Conservation (phyloP, 2,888 invertebrate genomes). For the Aphrophora alni region DNA sequence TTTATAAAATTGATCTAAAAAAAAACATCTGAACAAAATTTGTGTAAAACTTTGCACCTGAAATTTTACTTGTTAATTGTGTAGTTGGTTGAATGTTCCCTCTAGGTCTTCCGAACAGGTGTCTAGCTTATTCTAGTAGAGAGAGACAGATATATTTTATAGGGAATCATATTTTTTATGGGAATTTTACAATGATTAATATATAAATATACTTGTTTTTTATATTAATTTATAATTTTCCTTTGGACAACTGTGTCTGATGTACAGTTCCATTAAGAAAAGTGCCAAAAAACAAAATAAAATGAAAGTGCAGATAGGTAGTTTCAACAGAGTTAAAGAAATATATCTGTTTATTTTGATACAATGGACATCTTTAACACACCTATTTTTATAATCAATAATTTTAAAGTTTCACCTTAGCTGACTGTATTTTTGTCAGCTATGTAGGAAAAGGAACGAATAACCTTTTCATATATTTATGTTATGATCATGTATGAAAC, state of each 20-base stretch:
- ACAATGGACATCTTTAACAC: constrained; percentile 28
- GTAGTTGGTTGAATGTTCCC: constrained; percentile 29
- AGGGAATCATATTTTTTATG: constrained; percentile 19
- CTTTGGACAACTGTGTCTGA: constrained; percentile 10
- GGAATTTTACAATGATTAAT: constrained; percentile 34
- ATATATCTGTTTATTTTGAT: constrained; percentile 36
- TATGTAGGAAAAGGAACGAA: constrained; percentile 21
- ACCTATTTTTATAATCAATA: constrained; percentile 38
- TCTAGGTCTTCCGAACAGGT: constrained; percentile 32
- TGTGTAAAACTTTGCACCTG: background rate
- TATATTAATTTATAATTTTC: background rate
- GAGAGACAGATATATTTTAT: constrained; percentile 35
- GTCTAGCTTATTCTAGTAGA: background rate
- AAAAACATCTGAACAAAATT: background rate
- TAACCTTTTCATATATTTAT: constrained; percentile 35
- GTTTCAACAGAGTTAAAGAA: constrained; percentile 10
- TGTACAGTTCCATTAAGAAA: constrained; percentile 32
- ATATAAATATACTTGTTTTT: background rate
- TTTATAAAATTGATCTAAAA: background rate
- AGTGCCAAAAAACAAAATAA: constrained; percentile 29
- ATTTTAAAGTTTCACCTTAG: constrained; percentile 26
- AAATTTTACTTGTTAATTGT: constrained; percentile 25
- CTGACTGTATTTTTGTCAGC: constrained; percentile 14
- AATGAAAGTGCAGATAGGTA: constrained; percentile 12
- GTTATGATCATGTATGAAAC: background rate